Conservation (phyloP, 2,113 vertebrate genomes). For the Origma solitaria region DNA sequence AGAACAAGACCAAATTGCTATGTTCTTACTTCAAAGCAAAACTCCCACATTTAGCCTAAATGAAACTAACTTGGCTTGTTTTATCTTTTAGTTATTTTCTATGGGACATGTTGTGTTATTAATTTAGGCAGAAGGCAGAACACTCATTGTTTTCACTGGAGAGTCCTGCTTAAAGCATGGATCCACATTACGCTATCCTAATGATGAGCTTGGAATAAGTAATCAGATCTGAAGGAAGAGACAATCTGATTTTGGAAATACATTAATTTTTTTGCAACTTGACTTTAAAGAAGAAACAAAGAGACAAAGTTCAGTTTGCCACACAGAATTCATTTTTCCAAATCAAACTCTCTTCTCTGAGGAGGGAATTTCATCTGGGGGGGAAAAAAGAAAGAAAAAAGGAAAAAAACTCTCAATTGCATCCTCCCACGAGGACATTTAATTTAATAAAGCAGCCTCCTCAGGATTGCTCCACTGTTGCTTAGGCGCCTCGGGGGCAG, state of each 20-base stretch:
- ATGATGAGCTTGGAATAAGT: not conserved
- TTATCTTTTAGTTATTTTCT: conserved; percentile 22
- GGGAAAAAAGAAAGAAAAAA: not conserved
- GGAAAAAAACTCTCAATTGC: not conserved
- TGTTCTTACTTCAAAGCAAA: conserved; percentile 16
- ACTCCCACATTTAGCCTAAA: conserved; percentile 9
- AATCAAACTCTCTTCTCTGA: not conserved
- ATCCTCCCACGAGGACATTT: conserved; percentile 55
- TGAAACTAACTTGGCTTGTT: not conserved
- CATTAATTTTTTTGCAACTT: not conserved
- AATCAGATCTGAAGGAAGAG: not conserved
- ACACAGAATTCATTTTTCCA: not conserved
- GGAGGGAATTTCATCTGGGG: not conserved
- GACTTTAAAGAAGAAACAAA: not conserved
- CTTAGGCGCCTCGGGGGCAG: conserved; percentile 23
- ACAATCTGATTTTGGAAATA: not conserved
- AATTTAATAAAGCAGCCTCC: conserved; percentile 55
- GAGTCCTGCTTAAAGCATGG: not conserved
- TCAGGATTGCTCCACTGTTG: conserved; percentile 47
- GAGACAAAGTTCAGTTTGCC: not conserved
- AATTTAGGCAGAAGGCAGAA: conserved; percentile 26
- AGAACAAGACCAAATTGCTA: not conserved
- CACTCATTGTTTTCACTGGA: not conserved
- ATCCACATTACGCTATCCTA: not conserved
- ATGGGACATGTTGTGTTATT: not conserved